Conservation (phyloP, 2,113 vertebrate species). For the Prionailurus bengalensis region DNA sequence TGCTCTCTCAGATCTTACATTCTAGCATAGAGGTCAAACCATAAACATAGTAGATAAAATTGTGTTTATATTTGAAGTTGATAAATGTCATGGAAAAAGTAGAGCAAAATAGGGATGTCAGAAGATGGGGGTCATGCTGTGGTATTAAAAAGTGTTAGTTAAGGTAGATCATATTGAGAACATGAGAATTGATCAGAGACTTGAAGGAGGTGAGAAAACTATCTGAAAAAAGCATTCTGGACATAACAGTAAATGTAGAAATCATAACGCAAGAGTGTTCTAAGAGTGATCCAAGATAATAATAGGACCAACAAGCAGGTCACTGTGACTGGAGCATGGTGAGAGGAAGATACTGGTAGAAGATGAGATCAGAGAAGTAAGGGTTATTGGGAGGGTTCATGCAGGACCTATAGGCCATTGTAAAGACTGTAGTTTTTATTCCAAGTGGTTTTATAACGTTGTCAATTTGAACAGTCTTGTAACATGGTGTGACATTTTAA, state of each 20-base stretch:
- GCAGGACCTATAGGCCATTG: not conserved
- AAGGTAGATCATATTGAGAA: not conserved
- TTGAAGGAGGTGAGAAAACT: not conserved
- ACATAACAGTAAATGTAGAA: not conserved
- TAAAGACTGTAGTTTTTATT: not conserved
- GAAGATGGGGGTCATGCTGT: not conserved
- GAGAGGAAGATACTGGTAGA: not conserved
- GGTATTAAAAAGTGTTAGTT: not conserved
- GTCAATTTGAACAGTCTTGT: not conserved
- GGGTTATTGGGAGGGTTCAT: not conserved
- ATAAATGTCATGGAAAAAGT: not conserved
- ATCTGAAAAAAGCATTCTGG: not conserved
- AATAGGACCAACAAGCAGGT: not conserved
- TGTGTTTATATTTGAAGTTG: not conserved
- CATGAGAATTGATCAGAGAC: not conserved
- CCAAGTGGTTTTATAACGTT: not conserved
- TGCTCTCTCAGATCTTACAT: not conserved
- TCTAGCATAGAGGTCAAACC: not conserved
- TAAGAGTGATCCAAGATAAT: not conserved
- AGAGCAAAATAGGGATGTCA: not conserved
- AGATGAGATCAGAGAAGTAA: not conserved
- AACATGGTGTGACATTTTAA: not conserved
- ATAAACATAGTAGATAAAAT: not conserved
- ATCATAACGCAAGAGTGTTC: not conserved
- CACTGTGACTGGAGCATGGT: not conserved